Evolutionary conservation across 1,140 invertebrate genomes (phyloP).

Genomic region (Catajapyx aquilonaris): DNA sequence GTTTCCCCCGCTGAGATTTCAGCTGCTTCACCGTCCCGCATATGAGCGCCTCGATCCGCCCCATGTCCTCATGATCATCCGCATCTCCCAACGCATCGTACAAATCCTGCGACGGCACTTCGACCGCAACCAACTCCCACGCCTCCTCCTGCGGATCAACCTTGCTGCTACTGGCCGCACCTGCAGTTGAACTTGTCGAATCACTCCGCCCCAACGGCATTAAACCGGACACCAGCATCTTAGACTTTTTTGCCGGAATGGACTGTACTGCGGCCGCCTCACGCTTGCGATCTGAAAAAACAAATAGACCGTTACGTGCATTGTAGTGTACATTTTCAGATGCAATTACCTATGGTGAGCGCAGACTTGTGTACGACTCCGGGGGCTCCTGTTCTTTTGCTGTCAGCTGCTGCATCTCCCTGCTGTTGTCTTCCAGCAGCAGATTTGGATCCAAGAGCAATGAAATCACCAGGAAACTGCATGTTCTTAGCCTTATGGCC

Average conservation of each 20-base stretch:
- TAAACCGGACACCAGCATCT: too few relatives aligned
- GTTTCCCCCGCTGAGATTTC: slow-evolving; percentile 35
- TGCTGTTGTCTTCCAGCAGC: slow-evolving; percentile 23
- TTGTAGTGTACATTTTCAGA: not conserved
- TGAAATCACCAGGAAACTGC: slow-evolving; percentile 35
- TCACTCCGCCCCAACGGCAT: slow-evolving; percentile 11
- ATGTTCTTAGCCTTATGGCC: slow-evolving; percentile 37
- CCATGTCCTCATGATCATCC: slow-evolving; percentile 23
- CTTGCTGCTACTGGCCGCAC: slow-evolving; percentile 38
- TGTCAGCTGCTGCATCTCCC: slow-evolving; percentile 28
- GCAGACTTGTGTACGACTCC: slow-evolving; percentile 19
- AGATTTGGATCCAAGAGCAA: slow-evolving; percentile 33
- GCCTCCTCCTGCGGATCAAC: not conserved
- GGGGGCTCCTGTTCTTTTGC: slow-evolving; percentile 25
- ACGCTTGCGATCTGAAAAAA: slow-evolving; percentile 3
- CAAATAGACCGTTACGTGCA: not conserved
- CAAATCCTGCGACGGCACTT: not conserved
- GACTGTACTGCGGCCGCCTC: slow-evolving; percentile 1
- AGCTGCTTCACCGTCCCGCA: slow-evolving; percentile 30
- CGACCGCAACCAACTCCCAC: not conserved
- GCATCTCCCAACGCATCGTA: slow-evolving; percentile 23
- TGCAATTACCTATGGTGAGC: slow-evolving; percentile 19
- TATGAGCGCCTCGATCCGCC: slow-evolving; percentile 25
- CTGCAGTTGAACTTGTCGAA: slow-evolving; percentile 19
- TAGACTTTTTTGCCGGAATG: too few relatives aligned